Conservation (phyloP, 2,888 invertebrate species). For the Chrysolina oricalcia region DNA sequence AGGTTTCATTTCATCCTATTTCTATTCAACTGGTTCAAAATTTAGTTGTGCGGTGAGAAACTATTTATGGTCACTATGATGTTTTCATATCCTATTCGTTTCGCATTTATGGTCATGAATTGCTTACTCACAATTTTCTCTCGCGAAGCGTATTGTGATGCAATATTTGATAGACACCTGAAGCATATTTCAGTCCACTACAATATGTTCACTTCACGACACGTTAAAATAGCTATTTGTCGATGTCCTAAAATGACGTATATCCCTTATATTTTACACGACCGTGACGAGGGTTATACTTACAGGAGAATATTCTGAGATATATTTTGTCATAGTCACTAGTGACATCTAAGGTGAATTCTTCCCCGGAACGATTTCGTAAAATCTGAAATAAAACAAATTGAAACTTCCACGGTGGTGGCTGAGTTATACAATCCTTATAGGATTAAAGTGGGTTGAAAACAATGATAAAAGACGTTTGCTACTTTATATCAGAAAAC, state of each 20-base stretch:
- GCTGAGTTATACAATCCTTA: too few species aligned
- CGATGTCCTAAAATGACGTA: slow-evolving; percentile 13
- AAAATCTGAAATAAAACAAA: neutral
- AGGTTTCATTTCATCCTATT: too few species aligned
- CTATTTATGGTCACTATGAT: too few species aligned
- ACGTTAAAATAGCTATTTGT: slow-evolving; percentile 5
- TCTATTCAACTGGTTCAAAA: too few species aligned
- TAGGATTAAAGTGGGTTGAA: too few species aligned
- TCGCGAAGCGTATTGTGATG: too few species aligned
- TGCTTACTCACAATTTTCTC: too few species aligned
- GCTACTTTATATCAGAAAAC: too few species aligned
- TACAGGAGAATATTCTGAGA: neutral
- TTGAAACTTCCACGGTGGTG: neutral
- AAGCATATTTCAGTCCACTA: neutral
- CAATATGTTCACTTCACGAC: slow-evolving; percentile 8
- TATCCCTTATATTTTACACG: slow-evolving; percentile 1
- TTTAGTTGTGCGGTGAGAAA: too few species aligned
- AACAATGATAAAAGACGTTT: too few species aligned
- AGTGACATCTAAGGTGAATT: neutral
- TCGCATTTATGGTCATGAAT: too few species aligned
- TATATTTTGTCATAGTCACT: slow-evolving; percentile 15
- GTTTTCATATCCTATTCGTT: too few species aligned
- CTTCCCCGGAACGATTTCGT: neutral
- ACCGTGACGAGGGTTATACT: slow-evolving; percentile 17
- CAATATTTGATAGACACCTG: neutral